These are phyloP conservation scores for Sterna hirundo DNA, from an alignment of 2,113 vertebrate genomes.

Conservation along the genomic window DNA sequence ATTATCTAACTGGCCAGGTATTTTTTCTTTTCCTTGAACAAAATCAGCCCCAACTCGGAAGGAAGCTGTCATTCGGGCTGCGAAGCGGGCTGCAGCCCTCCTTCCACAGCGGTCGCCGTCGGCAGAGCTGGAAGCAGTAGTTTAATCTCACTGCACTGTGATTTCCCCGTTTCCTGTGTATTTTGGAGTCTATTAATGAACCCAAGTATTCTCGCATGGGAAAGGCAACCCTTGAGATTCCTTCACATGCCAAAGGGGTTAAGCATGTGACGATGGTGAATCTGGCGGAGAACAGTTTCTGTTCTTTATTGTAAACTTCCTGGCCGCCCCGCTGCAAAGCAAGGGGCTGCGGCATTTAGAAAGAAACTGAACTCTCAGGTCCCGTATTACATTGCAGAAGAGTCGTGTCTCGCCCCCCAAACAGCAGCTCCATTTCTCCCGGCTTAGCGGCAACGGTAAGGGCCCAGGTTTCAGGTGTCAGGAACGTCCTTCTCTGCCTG, in stretches of 20 bases:
- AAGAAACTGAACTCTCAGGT: neutral
- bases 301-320: neutral
- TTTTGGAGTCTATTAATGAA: constrained; percentile 6
- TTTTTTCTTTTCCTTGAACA: neutral
- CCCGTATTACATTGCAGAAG: neutral
- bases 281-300: neutral
- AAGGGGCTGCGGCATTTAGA: neutral
- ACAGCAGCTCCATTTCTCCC: neutral
- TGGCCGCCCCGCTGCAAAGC: neutral
- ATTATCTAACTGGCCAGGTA: neutral
- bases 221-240: constrained; percentile 1
- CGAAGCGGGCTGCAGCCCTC: neutral
- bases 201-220: neutral
- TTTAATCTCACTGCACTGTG: neutral
- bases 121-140: constrained; percentile 40
- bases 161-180: neutral
- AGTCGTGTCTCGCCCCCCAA: neutral
- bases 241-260: constrained; percentile 2
- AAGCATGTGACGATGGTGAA: neutral
- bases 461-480: neutral
- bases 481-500: neutral
- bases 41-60: neutral
- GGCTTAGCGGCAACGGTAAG: neutral
- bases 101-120: neutral
- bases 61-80: neutral